phyloP scores from a whole-genome alignment of 1,140 invertebrate genomes.

The Zaprionus lachaisei region DNA sequence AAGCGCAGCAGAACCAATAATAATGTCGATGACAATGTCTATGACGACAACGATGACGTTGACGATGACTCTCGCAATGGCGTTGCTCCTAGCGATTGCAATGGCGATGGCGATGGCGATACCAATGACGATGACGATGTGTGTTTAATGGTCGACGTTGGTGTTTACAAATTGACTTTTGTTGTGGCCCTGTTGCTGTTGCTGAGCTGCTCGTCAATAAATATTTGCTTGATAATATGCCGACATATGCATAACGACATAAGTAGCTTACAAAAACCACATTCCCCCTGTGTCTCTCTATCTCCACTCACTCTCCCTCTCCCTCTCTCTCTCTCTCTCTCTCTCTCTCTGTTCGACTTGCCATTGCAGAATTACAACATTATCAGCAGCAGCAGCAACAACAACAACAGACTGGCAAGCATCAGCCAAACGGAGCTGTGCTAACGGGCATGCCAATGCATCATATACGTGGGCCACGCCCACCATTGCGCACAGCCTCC shows the following conservation, averaged over 20 bases:
- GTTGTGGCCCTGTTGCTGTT: constrained; percentile 30
- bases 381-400: constrained; percentile 59
- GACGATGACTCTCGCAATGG: constrained; percentile 32
- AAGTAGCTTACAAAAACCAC: constrained; percentile 64
- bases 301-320: neutral
- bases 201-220: constrained; percentile 42
- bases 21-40: constrained; percentile 22
- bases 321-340: neutral
- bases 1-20: constrained; percentile 62
- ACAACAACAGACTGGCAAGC: constrained; percentile 66
- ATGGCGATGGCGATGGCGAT: constrained; percentile 42
- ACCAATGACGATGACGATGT: constrained; percentile 41
- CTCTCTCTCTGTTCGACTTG: neutral
- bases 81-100: neutral
- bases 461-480: constrained; percentile 81
- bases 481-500: constrained; percentile 81
- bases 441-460: constrained; percentile 72
- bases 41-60: constrained; percentile 19
- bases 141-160: constrained; percentile 68
- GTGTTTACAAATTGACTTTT: constrained; percentile 76
- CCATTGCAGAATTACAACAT: constrained; percentile 73
- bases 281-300: neutral
- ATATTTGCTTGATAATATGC: constrained; percentile 73
- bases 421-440: constrained; percentile 76
- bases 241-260: constrained; percentile 72